These are phyloP conservation scores for Micoletzkya japonica DNA, from an alignment of 2,888 invertebrate species.

Conservation along the genomic window DNA sequence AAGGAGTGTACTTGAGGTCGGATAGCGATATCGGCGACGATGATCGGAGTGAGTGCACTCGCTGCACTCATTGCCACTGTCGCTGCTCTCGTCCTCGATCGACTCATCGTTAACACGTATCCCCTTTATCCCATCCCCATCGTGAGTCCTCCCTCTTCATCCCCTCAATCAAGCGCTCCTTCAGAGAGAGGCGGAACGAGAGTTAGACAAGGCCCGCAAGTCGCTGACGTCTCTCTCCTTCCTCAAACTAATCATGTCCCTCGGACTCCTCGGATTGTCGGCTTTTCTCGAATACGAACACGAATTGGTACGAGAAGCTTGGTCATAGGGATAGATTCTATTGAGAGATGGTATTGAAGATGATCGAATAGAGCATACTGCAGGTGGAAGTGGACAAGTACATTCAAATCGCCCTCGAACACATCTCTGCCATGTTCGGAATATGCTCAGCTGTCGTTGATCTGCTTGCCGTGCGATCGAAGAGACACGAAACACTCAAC, in stretches of 20 bases:
- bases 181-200: slow-evolving; percentile 55
- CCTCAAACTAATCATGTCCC: slow-evolving; percentile 54
- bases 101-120: slow-evolving; percentile 52
- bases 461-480: slow-evolving; percentile 50
- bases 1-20: slow-evolving; percentile 33
- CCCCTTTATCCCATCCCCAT: slow-evolving; percentile 39
- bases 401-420: slow-evolving; percentile 61
- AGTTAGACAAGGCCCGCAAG: slow-evolving; percentile 41
- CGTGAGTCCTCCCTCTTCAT: slow-evolving; percentile 11
- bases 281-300: slow-evolving; percentile 62
- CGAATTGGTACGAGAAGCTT: slow-evolving; percentile 47
- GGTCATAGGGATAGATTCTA: neutral
- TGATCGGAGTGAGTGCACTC: slow-evolving; percentile 55
- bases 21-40: slow-evolving; percentile 55
- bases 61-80: slow-evolving; percentile 53
- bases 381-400: slow-evolving; percentile 54
- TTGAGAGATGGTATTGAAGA: neutral
- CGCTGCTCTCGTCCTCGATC: slow-evolving; percentile 50
- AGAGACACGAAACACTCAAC: slow-evolving; percentile 53
- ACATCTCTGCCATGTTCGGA: slow-evolving; percentile 56
- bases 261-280: slow-evolving; percentile 56
- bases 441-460: slow-evolving; percentile 55
- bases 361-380: neutral
- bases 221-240: slow-evolving; percentile 46
- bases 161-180: slow-evolving; percentile 11